These are phyloP conservation scores for Epicauta chinensis DNA, from an alignment of 1,140 invertebrate species.

Conservation along the genomic window DNA sequence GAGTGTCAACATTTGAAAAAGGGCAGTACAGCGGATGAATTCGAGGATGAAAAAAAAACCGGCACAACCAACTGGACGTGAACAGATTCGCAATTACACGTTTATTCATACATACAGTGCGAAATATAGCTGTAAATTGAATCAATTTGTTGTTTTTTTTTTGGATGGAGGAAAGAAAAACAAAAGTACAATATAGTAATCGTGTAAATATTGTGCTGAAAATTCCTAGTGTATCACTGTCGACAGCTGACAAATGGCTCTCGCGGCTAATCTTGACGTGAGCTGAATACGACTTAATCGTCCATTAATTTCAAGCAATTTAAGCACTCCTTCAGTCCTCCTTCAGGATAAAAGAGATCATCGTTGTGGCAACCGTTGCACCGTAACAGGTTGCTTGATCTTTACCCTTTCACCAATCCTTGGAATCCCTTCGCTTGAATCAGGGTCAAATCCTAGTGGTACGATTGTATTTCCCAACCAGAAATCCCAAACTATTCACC, in stretches of 20 bases:
- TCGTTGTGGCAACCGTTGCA: slow-evolving; percentile 2
- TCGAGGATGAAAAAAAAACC: too few species aligned
- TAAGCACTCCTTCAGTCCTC: slow-evolving; percentile 2
- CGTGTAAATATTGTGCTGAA: too few species aligned
- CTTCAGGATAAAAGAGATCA: slow-evolving; percentile 3
- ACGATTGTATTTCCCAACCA: not conserved
- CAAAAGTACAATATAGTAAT: too few species aligned
- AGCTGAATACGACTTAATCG: slow-evolving; percentile 14
- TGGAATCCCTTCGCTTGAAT: slow-evolving; percentile 26
- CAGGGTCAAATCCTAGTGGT: slow-evolving; percentile 7
- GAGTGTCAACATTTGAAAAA: too few species aligned
- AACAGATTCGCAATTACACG: too few species aligned
- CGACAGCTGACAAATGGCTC: slow-evolving; percentile 9
- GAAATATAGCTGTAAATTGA: too few species aligned
- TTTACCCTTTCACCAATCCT: slow-evolving; percentile 27
- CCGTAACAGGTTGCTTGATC: slow-evolving; percentile 26
- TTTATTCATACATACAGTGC: too few species aligned
- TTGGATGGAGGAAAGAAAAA: too few species aligned
- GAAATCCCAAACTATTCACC: slow-evolving; percentile 2
- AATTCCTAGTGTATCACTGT: not conserved
- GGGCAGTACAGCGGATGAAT: too few species aligned
- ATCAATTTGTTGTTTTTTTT: too few species aligned
- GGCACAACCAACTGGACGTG: too few species aligned
- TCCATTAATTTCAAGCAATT: slow-evolving; percentile 16
- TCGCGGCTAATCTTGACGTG: slow-evolving; percentile 11